Evolutionary conservation across 2,113 vertebrate genomes (phyloP).

Genomic region (Dromiciops gliroides): DNA sequence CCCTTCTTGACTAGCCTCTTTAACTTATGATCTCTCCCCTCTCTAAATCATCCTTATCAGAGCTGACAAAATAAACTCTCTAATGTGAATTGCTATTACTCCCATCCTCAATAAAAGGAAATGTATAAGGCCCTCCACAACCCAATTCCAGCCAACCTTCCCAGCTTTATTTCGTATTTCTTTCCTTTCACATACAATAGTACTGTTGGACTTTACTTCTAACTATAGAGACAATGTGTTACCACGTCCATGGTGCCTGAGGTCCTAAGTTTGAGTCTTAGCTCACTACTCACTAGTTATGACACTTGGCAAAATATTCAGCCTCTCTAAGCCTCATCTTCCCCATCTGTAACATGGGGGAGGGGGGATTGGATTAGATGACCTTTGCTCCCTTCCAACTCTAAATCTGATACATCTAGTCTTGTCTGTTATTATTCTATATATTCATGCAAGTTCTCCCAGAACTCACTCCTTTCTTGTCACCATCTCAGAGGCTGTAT

Average conservation of each 20-base stretch:
- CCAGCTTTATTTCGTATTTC: background rate
- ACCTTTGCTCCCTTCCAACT: background rate
- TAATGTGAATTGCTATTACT: background rate
- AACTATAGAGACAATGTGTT: background rate
- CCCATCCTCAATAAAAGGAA: background rate
- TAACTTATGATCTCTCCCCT: background rate
- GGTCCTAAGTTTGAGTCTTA: background rate
- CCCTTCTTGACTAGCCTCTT: background rate
- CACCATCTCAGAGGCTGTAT: background rate
- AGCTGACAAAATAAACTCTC: background rate
- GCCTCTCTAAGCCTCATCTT: background rate
- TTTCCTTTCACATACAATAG: background rate
- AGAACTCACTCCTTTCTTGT: background rate
- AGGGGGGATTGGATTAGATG: background rate
- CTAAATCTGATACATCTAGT: background rate
- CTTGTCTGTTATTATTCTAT: background rate
- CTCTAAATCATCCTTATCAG: background rate
- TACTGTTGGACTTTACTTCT: background rate
- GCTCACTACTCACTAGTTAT: background rate
- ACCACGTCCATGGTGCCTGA: background rate
- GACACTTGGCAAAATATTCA: background rate
- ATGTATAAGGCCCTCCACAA: background rate
- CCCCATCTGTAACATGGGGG: background rate
- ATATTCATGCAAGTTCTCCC: background rate
- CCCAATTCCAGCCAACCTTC: background rate